Evolutionary conservation across 2,888 invertebrate species (phyloP), one percentile per base, ranked within the genome.

Genomic region (Lasioglossum lativentre): DNA sequence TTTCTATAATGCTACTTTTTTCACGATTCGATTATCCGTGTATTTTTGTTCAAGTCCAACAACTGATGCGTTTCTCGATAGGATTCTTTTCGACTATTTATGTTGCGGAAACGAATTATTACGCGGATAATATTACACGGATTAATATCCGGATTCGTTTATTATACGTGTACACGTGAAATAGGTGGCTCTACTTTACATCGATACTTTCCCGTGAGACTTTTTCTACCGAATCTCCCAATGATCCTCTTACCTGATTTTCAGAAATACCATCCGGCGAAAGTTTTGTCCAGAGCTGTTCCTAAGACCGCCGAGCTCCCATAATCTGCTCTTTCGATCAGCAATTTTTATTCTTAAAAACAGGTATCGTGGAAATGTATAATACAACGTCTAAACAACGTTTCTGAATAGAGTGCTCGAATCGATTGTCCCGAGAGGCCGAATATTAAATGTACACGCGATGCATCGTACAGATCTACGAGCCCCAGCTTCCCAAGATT

Each of bases 231-330:
- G 89, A 89, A 91, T 84, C 88, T 88, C 23, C 83, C 89, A 91
- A 90, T 93, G 92, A 94, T 94, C 92, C 91, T 93, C 93, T 94
- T 93, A 94, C 91, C 92, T 90, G 90, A 92, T 91, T 93, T 91
- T 92, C 88, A 91, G 88, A 88, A 89, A 90, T 88, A 92, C 89
- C 89, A 40, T 81, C 82, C 74, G 77, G 93, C 19, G 91, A 92
- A 94, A 94, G 91, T 94, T 92, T 94, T 89, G 93, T 91, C 93
- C 75, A 63, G n/a, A 63, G 16, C 66, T 38, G 72, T 74, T 30
- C 75, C 45, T 14, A 34, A 40, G 68, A 42, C 73, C 73, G 59
- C 5, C 27, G 47, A 70, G 23, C 45, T 47, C 73, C n/a, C 56
- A 66, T 68, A 75, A 77, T 80, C 75, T 80, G 38, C 74, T 68